These are phyloP conservation scores for Aromia moschata DNA, from an alignment of 2,888 invertebrate species.

Conservation along the genomic window DNA sequence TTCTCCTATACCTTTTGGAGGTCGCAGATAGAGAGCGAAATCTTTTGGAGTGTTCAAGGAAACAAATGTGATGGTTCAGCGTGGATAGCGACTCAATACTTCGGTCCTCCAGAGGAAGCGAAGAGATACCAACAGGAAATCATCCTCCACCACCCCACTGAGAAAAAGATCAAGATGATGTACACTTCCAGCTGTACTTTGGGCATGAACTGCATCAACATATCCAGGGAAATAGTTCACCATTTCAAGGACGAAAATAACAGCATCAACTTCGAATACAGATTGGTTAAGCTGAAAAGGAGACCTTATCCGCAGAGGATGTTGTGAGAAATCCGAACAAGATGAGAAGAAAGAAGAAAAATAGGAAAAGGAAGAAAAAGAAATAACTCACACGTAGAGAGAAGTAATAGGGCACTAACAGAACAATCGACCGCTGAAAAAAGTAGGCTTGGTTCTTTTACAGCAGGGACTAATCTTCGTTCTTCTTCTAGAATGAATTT, in stretches of 20 bases:
- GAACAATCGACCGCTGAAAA: neutral
- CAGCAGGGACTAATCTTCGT: too few relatives aligned
- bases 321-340: constrained; percentile 31
- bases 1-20: constrained; percentile 61
- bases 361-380: neutral
- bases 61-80: constrained; percentile 54
- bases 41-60: constrained; percentile 62
- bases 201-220: constrained; percentile 56
- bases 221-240: constrained; percentile 55
- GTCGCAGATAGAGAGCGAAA: constrained; percentile 55
- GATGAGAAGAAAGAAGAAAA: neutral
- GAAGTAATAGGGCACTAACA: neutral
- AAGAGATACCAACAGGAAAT: constrained; percentile 57
- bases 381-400: neutral
- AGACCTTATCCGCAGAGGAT: constrained; percentile 52
- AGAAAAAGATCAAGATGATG: constrained; percentile 57
- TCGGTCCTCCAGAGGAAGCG: constrained; percentile 54
- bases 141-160: constrained; percentile 56
- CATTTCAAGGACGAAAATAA: constrained; percentile 57
- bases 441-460: too few relatives aligned
- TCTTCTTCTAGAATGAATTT: too few relatives aligned
- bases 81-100: constrained; percentile 58
- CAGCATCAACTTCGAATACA: constrained; percentile 56
- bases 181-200: constrained; percentile 55
- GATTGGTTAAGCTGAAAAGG: constrained; percentile 53